Evolutionary conservation across 2,113 vertebrate species (phyloP).

Genomic region (Cariama cristata): DNA sequence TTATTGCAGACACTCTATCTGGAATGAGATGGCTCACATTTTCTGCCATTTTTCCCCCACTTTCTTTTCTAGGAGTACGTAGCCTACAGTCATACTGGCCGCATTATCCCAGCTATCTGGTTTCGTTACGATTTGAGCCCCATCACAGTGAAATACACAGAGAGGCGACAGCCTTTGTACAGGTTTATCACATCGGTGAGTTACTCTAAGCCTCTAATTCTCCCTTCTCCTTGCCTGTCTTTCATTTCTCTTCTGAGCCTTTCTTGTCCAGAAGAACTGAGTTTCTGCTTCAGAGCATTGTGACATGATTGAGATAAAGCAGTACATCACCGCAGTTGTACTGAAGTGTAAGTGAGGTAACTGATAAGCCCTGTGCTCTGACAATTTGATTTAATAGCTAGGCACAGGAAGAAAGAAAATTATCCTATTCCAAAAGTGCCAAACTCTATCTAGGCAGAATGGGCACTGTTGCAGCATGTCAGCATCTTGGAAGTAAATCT

Average conservation of each 20-base stretch:
- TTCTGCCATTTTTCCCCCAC: neutral
- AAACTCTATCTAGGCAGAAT: neutral
- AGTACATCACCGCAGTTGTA: neutral
- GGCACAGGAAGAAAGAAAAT: neutral
- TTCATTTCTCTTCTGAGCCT: neutral
- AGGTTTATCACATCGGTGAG: constrained; percentile 98
- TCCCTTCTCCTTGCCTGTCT: neutral
- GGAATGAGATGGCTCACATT: neutral
- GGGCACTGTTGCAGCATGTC: neutral
- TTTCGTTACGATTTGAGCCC: constrained; percentile 98
- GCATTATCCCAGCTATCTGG: constrained; percentile 99
- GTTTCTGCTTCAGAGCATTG: neutral
- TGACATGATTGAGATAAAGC: neutral
- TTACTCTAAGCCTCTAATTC: neutral
- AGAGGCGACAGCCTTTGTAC: constrained; percentile 94
- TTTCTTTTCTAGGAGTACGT: constrained; percentile 88
- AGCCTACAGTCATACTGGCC: constrained; percentile 96
- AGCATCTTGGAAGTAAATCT: neutral
- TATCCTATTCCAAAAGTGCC: neutral
- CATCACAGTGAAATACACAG: constrained; percentile 98
- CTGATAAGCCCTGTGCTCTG: neutral
- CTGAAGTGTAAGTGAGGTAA: neutral
- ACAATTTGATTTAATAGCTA: neutral
- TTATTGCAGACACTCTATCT: neutral
- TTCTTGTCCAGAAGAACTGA: neutral